Base-by-base conservation (phyloP, 2,797 vertebrate species). In the Mycteria americana region DNA sequence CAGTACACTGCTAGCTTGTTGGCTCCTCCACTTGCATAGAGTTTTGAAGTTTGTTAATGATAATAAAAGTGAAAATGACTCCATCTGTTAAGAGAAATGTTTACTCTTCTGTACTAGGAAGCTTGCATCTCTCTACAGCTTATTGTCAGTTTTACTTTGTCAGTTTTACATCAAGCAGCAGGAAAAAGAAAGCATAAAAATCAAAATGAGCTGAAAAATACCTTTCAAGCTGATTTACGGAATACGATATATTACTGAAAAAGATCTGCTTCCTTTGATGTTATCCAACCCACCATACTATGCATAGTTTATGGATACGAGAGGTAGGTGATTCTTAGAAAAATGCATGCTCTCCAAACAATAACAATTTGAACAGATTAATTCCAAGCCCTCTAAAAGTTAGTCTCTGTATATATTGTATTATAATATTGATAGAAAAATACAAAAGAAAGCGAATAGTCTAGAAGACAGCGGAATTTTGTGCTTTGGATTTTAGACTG, bases 181-280 rank as follows among this genome's bases (percentile, higher is more conserved):
- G 96, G 91, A 75, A 94, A 94, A 97, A 95, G 92, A 87, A 94
- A 92, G 82, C 93, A 96, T 96, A 96, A 96, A 95, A 96, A 85
- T 95, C 91, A 94, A 95, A 95, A 97, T 91, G 78, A 94, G 64
- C 86, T 91, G 88, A 89, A 94, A 96, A 96, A 95, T 89, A 78
- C 84, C 91, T 92, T 97, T 96, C 95, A 93, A 91, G 91, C 57
- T 97, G 94, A 96, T 94, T 95, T 83, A 87, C 10, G 3, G 86
- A 97, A 96, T 94, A 70, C 24, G 9, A 91, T 93, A 62, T 56
- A 89, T 95, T 85, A 86, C 88, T 80, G 57, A 77, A 93, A 95
- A 94, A 68, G 48, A 57, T 56, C 57, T 84, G 6, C 88, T 94
- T 89, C 60, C 74, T 97, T 97, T 95, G 88, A 91, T 90, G 84